These are phyloP conservation scores for Halcyon badia DNA, from an alignment of 2,797 vertebrate genomes.

Conservation along the genomic window DNA sequence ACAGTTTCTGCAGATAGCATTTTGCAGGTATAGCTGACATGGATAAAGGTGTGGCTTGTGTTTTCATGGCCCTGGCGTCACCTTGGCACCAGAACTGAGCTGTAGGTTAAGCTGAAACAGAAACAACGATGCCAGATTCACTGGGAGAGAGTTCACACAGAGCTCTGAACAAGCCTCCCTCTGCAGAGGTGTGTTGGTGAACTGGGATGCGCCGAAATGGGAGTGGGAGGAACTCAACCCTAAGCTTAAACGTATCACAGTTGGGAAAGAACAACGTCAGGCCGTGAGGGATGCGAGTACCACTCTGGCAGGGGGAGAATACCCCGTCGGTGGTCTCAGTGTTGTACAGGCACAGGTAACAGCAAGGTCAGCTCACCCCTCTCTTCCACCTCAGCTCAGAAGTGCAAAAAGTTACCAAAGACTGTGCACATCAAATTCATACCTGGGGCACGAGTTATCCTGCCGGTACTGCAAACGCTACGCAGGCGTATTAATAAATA, in stretches of 20 bases:
- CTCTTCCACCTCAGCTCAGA: neutral
- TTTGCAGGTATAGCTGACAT: neutral
- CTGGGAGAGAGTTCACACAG: neutral
- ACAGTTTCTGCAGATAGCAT: neutral
- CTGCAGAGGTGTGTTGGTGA: neutral
- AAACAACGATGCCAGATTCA: neutral
- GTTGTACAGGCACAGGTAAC: neutral
- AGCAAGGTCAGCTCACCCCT: neutral
- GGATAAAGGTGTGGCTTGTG: neutral
- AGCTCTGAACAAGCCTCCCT: neutral
- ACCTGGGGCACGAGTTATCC: slow-evolving; percentile 25
- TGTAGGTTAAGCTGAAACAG: neutral
- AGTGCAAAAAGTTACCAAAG: slow-evolving; percentile 60
- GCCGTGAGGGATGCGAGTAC: neutral
- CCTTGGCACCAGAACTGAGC: neutral
- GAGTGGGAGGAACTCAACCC: neutral
- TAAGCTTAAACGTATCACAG: neutral
- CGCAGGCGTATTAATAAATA: slow-evolving; percentile 58
- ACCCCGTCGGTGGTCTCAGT: neutral
- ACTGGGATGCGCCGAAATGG: neutral
- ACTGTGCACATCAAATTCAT: neutral
- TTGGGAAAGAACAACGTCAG: neutral
- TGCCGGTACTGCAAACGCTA: slow-evolving; percentile 39
- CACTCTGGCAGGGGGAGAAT: neutral
- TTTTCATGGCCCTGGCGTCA: neutral